A percentile compares a stretch with the other conserved stretches of the same genome.
Evolutionary conservation across 2,888 invertebrate genomes (phyloP).

Genomic region (Idaea biselata): DNA sequence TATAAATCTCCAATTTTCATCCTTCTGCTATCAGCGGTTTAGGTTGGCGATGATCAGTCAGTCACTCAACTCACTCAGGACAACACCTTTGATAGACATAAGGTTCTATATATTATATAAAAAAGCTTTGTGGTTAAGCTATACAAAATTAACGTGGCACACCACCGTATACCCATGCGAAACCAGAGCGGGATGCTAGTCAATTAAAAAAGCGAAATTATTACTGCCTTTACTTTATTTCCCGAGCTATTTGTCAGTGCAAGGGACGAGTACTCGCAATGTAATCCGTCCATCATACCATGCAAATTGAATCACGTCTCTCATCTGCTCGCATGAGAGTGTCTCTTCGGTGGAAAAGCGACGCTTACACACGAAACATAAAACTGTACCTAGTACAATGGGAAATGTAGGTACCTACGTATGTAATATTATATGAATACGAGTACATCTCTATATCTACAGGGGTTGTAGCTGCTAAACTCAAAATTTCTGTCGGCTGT

Average conservation of each 20-base stretch:
- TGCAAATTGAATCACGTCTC: slow-evolving; percentile 77
- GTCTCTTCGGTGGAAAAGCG: slow-evolving; percentile 46
- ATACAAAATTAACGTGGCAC: too few species aligned
- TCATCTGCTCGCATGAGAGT: slow-evolving; percentile 62
- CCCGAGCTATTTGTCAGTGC: slow-evolving; percentile 38
- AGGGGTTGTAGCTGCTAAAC: too few species aligned
- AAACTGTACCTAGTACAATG: slow-evolving; percentile 19
- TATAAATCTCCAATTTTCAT: too few species aligned
- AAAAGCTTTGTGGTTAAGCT: too few species aligned
- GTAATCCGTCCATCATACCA: slow-evolving; percentile 73
- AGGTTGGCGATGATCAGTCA: too few species aligned
- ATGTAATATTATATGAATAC: slow-evolving; percentile 3
- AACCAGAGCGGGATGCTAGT: neutral
- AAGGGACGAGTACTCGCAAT: slow-evolving; percentile 45
- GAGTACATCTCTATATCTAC: neutral
- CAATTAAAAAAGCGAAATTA: slow-evolving; percentile 16
- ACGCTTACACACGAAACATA: slow-evolving; percentile 34
- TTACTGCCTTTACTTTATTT: slow-evolving; percentile 36
- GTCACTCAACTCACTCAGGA: too few species aligned
- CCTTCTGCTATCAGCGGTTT: too few species aligned
- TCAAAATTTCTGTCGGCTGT: too few species aligned
- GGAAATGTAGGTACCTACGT: neutral
- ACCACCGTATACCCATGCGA: too few species aligned
- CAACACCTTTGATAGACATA: too few species aligned
- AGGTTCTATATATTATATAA: too few species aligned